A percentile compares a stretch with the other conserved stretches of the same genome.
phyloP scores from a whole-genome alignment of 1,140 invertebrate species.

The Papilio xuthus region DNA sequence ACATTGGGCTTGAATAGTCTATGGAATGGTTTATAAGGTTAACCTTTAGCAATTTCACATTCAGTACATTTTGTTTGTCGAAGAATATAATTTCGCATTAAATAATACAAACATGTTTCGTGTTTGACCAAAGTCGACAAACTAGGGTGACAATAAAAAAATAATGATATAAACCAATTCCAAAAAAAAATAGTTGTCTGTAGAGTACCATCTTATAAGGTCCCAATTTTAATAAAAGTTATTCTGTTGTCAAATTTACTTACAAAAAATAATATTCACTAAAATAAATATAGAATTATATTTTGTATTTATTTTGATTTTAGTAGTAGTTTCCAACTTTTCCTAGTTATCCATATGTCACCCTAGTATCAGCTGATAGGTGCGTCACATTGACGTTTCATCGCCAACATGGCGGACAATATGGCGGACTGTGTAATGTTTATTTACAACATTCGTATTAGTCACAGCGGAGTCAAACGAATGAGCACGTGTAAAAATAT shows the following conservation, averaged over 20 bases:
- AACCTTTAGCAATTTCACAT: background rate
- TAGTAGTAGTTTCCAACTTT: conserved; percentile 30
- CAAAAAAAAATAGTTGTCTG: background rate
- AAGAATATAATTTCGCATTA: background rate
- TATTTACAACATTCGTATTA: conserved; percentile 62
- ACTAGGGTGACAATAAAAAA: conserved; percentile 33
- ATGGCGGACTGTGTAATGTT: conserved; percentile 61
- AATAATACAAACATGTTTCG: conserved; percentile 14
- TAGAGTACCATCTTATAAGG: too few relatives aligned
- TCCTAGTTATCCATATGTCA: conserved; percentile 44
- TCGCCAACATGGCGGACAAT: conserved; percentile 65
- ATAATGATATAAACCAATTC: conserved; percentile 26
- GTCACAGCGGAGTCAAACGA: conserved; percentile 40
- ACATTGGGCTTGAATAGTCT: background rate
- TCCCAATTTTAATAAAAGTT: too few relatives aligned
- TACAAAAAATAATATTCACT: too few relatives aligned
- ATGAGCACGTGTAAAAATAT: conserved; percentile 26
- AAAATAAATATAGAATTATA: too few relatives aligned
- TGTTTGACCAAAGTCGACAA: background rate
- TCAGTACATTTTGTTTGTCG: background rate
- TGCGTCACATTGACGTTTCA: conserved; percentile 68
- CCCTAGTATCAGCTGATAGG: conserved; percentile 65
- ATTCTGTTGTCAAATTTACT: too few relatives aligned
- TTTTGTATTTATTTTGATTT: too few relatives aligned
- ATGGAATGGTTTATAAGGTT: background rate